phyloP scores from a whole-genome alignment of 2,113 vertebrate species.

The Phylloscopus trochiloides region DNA sequence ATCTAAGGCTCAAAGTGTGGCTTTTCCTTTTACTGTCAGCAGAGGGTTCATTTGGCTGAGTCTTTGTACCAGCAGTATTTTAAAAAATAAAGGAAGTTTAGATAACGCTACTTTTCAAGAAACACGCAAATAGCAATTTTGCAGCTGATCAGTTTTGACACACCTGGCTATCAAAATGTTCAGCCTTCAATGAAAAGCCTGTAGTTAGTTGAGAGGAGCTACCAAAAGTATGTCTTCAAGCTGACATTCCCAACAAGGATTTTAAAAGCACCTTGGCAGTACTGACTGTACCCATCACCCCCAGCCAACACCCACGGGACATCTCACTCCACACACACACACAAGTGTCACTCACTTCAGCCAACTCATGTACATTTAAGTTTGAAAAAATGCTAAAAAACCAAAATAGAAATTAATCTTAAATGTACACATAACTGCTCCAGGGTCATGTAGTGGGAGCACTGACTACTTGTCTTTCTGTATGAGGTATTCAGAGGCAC shows the following conservation, averaged over 20 bases:
- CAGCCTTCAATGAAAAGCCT: neutral
- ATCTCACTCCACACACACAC: neutral
- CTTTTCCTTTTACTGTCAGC: slow-evolving; percentile 1
- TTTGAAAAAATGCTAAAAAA: neutral
- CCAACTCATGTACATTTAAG: neutral
- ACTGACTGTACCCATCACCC: neutral
- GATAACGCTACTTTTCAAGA: neutral
- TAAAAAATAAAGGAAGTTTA: neutral
- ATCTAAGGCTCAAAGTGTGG: neutral
- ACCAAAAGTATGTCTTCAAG: neutral
- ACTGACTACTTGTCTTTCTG: neutral
- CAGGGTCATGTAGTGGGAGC: neutral
- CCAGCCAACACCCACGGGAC: neutral
- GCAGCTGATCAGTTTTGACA: neutral
- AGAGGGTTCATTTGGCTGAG: neutral
- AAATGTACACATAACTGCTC: neutral
- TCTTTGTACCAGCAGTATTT: neutral
- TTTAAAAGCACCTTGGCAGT: neutral
- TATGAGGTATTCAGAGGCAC: neutral
- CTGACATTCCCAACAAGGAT: neutral
- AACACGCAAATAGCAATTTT: neutral
- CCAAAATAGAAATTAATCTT: neutral
- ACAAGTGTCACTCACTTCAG: neutral
- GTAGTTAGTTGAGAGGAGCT: neutral
- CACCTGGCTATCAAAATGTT: neutral